Conservation (phyloP, 2,888 invertebrate species). For the Ectemnius continuus region DNA sequence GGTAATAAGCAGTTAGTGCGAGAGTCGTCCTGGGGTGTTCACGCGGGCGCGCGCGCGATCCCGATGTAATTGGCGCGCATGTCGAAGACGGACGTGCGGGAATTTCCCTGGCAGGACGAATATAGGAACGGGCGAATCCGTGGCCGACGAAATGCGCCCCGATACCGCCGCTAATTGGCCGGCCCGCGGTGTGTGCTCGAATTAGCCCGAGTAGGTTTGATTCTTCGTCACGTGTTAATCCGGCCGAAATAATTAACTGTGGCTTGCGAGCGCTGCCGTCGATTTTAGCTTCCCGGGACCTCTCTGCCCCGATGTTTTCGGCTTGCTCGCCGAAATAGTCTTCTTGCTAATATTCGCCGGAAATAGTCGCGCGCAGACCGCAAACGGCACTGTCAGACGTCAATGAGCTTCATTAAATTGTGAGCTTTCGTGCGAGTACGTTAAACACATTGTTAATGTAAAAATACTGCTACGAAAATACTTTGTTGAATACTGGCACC, state of each 20-base stretch:
- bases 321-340: too few species aligned
- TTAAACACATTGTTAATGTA: too few species aligned
- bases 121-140: slow-evolving; percentile 45
- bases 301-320: too few species aligned
- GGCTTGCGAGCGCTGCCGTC: neutral
- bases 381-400: too few species aligned
- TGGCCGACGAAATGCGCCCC: slow-evolving; percentile 48
- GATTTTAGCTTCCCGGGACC: too few species aligned
- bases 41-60: neutral
- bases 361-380: too few species aligned
- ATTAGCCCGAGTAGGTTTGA: slow-evolving; percentile 35
- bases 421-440: too few species aligned
- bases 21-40: slow-evolving; percentile 9
- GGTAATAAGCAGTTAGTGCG: slow-evolving; percentile 42
- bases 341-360: too few species aligned
- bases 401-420: too few species aligned
- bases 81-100: slow-evolving; percentile 6
- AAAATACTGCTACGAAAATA: too few species aligned
- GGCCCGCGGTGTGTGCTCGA: slow-evolving; percentile 15
- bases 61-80: neutral
- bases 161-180: slow-evolving; percentile 28
- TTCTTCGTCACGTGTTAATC: slow-evolving; percentile 41
- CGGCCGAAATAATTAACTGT: slow-evolving; percentile 46
- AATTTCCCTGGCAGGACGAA: slow-evolving; percentile 44
- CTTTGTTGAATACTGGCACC: too few species aligned